A percentile compares a stretch with the other conserved stretches of the same genome.
These are phyloP conservation scores for Psammodynastes pulverulentus DNA, from an alignment of 2,113 vertebrate genomes.

Conservation along the genomic window DNA sequence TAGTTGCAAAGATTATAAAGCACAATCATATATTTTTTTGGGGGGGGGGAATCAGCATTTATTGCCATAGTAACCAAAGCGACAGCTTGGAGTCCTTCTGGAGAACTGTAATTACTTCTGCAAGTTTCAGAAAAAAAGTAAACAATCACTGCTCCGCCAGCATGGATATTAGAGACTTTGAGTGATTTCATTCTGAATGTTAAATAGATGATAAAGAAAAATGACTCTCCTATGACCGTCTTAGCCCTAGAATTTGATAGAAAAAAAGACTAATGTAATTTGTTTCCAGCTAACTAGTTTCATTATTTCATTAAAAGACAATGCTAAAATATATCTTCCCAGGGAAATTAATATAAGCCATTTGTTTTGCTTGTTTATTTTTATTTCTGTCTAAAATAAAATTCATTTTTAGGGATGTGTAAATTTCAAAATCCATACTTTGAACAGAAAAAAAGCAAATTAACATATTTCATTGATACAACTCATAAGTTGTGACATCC, in stretches of 20 bases:
- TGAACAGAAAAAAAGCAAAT: background rate
- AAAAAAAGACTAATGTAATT: background rate
- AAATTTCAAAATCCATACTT: background rate
- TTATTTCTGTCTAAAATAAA: background rate
- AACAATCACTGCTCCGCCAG: background rate
- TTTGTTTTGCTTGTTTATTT: background rate
- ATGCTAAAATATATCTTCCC: background rate
- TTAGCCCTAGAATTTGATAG: background rate
- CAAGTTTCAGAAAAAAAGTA: constrained; percentile 40
- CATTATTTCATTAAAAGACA: background rate
- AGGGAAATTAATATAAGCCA: background rate
- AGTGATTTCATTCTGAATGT: background rate
- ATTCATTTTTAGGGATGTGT: background rate
- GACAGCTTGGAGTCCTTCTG: constrained; percentile 54
- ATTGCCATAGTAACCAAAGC: constrained; percentile 64
- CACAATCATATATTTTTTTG: constrained; percentile 33
- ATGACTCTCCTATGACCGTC: fast-evolving
- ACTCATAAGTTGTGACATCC: background rate
- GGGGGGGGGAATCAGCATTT: constrained; percentile 43
- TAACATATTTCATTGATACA: background rate
- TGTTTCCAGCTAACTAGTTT: background rate
- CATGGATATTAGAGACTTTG: background rate
- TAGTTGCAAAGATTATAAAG: constrained; percentile 31
- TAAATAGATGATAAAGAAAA: constrained; percentile 12
- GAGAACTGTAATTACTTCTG: constrained; percentile 59